These are phyloP conservation scores for Premnoplex brunnescens DNA, from an alignment of 2,797 vertebrate genomes.

Conservation along the genomic window DNA sequence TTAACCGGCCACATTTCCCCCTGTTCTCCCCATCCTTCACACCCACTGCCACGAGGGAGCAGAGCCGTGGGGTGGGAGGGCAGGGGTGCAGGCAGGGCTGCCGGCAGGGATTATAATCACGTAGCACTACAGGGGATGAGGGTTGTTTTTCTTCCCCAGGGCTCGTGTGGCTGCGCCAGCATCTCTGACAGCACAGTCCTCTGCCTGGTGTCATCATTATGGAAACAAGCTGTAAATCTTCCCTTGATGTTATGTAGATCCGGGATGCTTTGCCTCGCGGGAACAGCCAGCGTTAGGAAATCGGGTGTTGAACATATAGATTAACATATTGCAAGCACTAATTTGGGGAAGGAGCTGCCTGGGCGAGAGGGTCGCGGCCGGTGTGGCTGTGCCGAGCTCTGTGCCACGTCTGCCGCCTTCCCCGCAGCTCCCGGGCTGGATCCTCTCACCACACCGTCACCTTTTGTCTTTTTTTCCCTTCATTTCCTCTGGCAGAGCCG, in stretches of 20 bases:
- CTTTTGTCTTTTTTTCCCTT: not conserved
- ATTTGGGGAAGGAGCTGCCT: not conserved
- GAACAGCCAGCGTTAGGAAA: not conserved
- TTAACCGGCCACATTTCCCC: too few species aligned
- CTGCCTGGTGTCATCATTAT: conserved; percentile 3
- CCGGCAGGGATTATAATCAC: not conserved
- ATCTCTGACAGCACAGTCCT: not conserved
- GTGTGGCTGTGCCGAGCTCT: not conserved
- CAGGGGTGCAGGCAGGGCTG: not conserved
- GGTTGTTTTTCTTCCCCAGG: not conserved
- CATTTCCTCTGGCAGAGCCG: not conserved
- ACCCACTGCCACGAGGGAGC: not conserved
- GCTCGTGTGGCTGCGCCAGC: not conserved
- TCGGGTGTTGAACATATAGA: not conserved
- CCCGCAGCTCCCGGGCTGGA: not conserved
- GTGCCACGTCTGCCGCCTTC: not conserved
- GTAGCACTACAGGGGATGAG: not conserved
- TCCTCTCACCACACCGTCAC: not conserved
- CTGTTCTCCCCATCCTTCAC: not conserved
- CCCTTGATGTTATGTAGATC: conserved; percentile 6
- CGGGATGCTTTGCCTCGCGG: not conserved
- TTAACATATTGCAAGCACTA: not conserved
- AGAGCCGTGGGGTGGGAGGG: not conserved
- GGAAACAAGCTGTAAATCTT: conserved; percentile 10
- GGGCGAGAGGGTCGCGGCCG: not conserved